Percentiles rank a stretch among this genome's conserved stretches.
phyloP scores from a whole-genome alignment of 2,797 vertebrate genomes.

The Dryobates pubescens region DNA sequence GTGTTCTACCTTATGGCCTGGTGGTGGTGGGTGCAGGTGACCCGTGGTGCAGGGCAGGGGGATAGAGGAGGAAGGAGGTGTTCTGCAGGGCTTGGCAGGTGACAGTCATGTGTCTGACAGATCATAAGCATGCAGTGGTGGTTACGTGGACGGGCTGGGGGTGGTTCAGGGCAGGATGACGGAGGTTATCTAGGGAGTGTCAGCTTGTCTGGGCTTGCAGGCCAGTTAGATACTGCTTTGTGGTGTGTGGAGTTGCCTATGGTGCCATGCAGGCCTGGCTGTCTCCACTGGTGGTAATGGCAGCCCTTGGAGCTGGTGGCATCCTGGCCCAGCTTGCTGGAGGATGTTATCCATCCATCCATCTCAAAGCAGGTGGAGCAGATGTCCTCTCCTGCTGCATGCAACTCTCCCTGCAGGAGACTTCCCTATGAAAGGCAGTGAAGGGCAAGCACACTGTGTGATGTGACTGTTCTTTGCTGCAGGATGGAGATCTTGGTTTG shows the following conservation, averaged over 20 bases:
- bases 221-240: neutral
- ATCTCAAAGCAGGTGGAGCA: neutral
- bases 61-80: neutral
- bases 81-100: conserved; percentile 48
- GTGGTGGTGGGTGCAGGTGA: rapidly evolving
- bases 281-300: neutral
- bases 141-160: neutral
- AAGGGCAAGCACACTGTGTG: rapidly evolving
- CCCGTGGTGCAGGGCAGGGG: neutral
- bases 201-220: conserved; percentile 51
- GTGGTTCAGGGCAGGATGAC: conserved; percentile 38
- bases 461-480: neutral
- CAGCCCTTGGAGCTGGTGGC: neutral
- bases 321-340: neutral
- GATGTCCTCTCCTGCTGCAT: neutral
- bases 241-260: neutral
- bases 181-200: conserved; percentile 42
- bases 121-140: conserved; percentile 6
- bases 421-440: neutral
- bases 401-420: neutral
- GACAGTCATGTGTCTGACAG: conserved; percentile 32
- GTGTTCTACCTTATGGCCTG: rapidly evolving
- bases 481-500: neutral
- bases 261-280: rapidly evolving
- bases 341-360: neutral